Conservation (phyloP, 2,888 invertebrate genomes). For the Furcula furcula region DNA sequence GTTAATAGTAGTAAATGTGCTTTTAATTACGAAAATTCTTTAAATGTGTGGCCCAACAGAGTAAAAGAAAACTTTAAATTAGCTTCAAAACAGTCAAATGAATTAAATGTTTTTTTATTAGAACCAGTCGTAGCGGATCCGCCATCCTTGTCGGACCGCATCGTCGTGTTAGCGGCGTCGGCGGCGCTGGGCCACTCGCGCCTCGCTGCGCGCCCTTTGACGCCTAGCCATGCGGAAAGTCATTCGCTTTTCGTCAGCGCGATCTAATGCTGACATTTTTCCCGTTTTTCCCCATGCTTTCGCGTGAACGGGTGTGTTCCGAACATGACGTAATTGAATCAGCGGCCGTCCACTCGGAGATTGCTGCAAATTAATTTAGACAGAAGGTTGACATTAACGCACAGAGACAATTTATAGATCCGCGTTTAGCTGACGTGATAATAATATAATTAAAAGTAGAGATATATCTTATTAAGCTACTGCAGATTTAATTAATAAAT, state of each 20-base stretch:
- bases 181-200: constrained; percentile 39
- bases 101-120: constrained; percentile 16
- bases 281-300: constrained; percentile 75
- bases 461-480: too few species aligned
- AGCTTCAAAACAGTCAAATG: constrained; percentile 10
- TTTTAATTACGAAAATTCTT: too few species aligned
- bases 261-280: constrained; percentile 77
- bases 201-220: constrained; percentile 72
- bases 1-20: too few species aligned
- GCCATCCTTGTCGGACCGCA: constrained; percentile 26
- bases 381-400: constrained; percentile 37
- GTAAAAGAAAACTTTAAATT: too few species aligned
- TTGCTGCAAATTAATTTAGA: constrained; percentile 71
- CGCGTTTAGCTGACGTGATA: too few species aligned
- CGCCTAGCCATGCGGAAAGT: constrained; percentile 75
- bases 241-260: constrained; percentile 76
- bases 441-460: too few species aligned
- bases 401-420: too few species aligned
- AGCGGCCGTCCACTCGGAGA: constrained; percentile 44
- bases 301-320: constrained; percentile 61
- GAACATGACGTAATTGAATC: constrained; percentile 77
- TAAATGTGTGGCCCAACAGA: too few species aligned
- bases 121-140: constrained; percentile 9
- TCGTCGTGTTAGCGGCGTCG: constrained; percentile 17
- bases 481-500: too few species aligned